Evolutionary conservation across 2,797 vertebrate species (phyloP).

Genomic region (Brachyalestes nurse): DNA sequence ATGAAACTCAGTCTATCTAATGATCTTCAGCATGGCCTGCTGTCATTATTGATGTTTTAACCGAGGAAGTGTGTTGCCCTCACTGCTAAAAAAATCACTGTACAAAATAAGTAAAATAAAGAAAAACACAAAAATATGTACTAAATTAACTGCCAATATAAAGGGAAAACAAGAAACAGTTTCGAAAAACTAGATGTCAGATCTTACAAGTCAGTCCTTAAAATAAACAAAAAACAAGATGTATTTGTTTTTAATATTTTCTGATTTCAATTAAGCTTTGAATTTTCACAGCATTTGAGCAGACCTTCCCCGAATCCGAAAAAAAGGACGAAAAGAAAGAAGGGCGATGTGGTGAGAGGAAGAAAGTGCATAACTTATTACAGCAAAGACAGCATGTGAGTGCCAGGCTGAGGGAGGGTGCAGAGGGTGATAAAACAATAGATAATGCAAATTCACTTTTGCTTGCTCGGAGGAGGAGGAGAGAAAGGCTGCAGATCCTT

Average conservation of each 20-base stretch:
- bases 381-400: conserved; percentile 22
- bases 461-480: conserved; percentile 13
- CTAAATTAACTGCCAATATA: too few relatives aligned
- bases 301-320: background rate
- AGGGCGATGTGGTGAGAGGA: background rate
- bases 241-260: too few relatives aligned
- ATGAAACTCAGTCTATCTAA: background rate
- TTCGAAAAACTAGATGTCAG: too few relatives aligned
- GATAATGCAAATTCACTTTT: conserved; percentile 34
- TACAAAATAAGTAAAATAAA: too few relatives aligned
- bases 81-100: too few relatives aligned
- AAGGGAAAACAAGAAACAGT: too few relatives aligned
- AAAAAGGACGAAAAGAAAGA: background rate
- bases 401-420: conserved; percentile 5
- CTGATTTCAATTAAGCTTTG: too few relatives aligned
- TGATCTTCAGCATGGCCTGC: background rate
- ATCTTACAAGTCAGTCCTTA: too few relatives aligned
- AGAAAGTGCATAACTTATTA: conserved; percentile 22
- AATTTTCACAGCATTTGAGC: background rate
- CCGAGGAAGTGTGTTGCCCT: background rate
- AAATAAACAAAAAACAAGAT: too few relatives aligned
- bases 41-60: background rate
- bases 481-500: conserved; percentile 16
- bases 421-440: conserved; percentile 35
- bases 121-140: too few relatives aligned